A percentile compares a stretch with the other conserved stretches of the same genome.
These are phyloP conservation scores for Hestina assimilis DNA, from an alignment of 1,140 invertebrate genomes.

Conservation along the genomic window DNA sequence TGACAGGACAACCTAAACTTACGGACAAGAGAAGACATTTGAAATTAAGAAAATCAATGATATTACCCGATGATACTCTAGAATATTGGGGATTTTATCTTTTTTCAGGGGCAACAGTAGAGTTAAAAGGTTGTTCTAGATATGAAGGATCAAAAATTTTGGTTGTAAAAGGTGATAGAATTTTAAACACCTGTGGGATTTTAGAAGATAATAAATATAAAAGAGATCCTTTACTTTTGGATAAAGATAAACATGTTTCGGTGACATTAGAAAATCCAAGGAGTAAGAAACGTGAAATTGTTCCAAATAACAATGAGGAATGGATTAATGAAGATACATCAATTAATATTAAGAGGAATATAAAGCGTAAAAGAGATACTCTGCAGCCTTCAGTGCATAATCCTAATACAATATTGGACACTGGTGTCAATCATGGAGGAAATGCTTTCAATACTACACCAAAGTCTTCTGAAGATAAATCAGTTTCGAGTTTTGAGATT, in stretches of 20 bases:
- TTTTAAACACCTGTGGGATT: conserved; percentile 86
- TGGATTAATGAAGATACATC: conserved; percentile 14
- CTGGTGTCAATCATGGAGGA: conserved; percentile 86
- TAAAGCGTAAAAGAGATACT: conserved; percentile 44
- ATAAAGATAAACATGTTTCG: conserved; percentile 83
- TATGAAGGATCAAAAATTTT: conserved; percentile 87
- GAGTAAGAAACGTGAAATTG: conserved; percentile 46
- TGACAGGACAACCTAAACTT: conserved; percentile 83
- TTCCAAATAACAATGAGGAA: conserved; percentile 9
- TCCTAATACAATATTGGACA: conserved; percentile 82
- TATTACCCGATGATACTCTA: conserved; percentile 88
- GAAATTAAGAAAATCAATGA: conserved; percentile 88
- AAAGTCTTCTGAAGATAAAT: conserved; percentile 78
- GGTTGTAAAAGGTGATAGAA: conserved; percentile 87
- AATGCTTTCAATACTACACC: conserved; percentile 81
- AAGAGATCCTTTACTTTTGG: conserved; percentile 75
- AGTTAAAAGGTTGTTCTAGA: conserved; percentile 88
- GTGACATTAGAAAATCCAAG: conserved; percentile 83
- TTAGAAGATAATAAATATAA: conserved; percentile 84
- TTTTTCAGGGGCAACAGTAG: conserved; percentile 85
- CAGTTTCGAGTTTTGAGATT: conserved; percentile 88
- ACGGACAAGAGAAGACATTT: conserved; percentile 86
- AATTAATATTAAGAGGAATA: conserved; percentile 12
- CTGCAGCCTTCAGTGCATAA: conserved; percentile 64
- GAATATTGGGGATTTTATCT: conserved; percentile 95